Base-by-base conservation (phyloP, 2,888 invertebrate species). In the Hirtodrosophila trivittata region DNA sequence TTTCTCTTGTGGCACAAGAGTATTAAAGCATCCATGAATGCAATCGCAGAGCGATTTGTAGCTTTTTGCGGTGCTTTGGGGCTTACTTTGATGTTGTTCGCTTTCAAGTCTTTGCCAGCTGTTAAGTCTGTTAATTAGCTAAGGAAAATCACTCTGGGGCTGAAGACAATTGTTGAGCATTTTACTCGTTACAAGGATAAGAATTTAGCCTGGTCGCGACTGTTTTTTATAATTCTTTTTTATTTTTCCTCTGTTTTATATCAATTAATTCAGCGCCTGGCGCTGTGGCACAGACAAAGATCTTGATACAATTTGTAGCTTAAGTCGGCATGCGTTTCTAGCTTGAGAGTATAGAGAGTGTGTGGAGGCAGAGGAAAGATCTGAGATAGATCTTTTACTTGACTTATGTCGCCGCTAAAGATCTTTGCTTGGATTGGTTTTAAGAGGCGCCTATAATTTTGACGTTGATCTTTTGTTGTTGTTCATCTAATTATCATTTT, bases 251-350 rank as follows among this genome's bases (percentile, higher is more conserved):
- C 14, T 46, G 35, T 8, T 41, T 80, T 47, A 54, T 70, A 74
- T 67, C 70, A 74, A 72, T 73, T 78, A 73, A 72, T 66, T 65
- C 81, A 69, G 62, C 52, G 58, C 63, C 64, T 45, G 54, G 28
- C 28, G 30, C 41, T 45, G 47, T 37, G 30, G 39, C 57, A 41
- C 14, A 47, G 51, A 41, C 42, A 49, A 71, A 63, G 65, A 77
- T 75, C 84, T 80, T 80, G 77, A 78, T 82, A 80, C 63, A 75
- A 72, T 76, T 80, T 72, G 62, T 52, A 45, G 66, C 66, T 66
- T 59, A 59, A 65, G 66, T 60, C 50, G 56, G 50, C 62, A 68
- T 62, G 30, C 32, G 28, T 42, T 59, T 60, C 38, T 55, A 50
- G 30, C 38, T 39, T 5, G 5, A 21, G 18, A 68, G 47, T 50